These are phyloP conservation scores for Akabosia matsudoensis DNA, from an alignment of 1,140 invertebrate species.

Conservation along the genomic window DNA sequence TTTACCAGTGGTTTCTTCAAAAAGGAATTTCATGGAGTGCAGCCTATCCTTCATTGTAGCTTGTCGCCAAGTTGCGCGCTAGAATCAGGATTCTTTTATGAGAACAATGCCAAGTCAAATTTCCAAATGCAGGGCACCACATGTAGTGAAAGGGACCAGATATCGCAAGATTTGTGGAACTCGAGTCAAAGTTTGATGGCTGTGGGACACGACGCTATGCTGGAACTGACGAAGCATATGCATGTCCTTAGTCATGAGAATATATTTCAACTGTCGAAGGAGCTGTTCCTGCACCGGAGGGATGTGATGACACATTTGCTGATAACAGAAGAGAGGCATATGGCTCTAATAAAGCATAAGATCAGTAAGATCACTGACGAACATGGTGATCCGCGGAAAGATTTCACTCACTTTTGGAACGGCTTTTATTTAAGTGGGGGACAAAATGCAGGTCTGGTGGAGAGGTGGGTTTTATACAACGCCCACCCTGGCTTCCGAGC, in stretches of 20 bases:
- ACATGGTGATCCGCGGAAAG: background rate
- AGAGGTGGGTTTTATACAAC: slow-evolving; percentile 12
- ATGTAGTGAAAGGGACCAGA: background rate
- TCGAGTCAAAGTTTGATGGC: background rate
- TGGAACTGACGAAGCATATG: slow-evolving; percentile 2
- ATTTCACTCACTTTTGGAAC: slow-evolving; percentile 11
- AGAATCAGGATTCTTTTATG: slow-evolving; percentile 8
- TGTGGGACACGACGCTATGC: background rate
- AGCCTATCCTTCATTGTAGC: background rate
- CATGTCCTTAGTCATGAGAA: slow-evolving; percentile 10
- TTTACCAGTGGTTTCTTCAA: background rate
- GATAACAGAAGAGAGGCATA: background rate
- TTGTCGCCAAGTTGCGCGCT: background rate
- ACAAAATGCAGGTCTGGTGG: background rate
- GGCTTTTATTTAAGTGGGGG: background rate
- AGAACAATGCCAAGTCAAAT: background rate
- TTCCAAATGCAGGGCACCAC: background rate
- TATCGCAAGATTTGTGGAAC: background rate
- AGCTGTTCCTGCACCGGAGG: background rate
- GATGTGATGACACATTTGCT: slow-evolving; percentile 6
- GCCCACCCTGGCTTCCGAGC: background rate
- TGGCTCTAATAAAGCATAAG: background rate
- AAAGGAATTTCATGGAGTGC: background rate
- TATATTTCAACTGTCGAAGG: background rate
- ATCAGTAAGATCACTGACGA: background rate